A percentile compares a stretch with the other conserved stretches of the same genome.
Evolutionary conservation across 1,140 invertebrate genomes (phyloP).

Genomic region (Leucophenga varia): DNA sequence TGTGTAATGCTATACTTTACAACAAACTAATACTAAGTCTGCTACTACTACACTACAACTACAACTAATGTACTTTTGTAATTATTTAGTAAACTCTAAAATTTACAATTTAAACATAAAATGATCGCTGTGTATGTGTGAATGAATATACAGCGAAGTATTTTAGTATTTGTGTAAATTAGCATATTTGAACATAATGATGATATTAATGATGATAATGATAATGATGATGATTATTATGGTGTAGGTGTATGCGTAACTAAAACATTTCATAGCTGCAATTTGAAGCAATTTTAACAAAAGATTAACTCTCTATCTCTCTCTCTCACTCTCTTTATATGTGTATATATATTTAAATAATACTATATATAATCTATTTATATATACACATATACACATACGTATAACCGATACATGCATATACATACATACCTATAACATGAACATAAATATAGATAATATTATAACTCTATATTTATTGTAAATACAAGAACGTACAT

Average conservation of each 20-base stretch:
- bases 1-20: neutral
- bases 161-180: no score
- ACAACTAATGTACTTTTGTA: conserved; percentile 19
- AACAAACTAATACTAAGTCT: neutral
- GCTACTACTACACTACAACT: conserved; percentile 14
- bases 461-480: conserved; percentile 8
- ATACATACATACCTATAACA: conserved; percentile 13
- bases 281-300: no score
- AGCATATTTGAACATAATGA: no score
- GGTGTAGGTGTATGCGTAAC: no score
- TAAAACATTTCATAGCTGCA: no score
- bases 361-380: conserved; percentile 29
- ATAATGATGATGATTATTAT: no score
- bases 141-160: no score
- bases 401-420: conserved; percentile 14
- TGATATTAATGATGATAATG: no score
- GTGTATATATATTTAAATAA: conserved; percentile 19
- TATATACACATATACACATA: conserved; percentile 6
- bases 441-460: conserved; percentile 8
- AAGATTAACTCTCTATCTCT: no score
- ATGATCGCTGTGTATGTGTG: no score
- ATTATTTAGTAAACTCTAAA: conserved; percentile 19
- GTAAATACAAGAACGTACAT: conserved; percentile 25
- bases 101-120: conserved; percentile 13
- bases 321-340: no score